A percentile compares a stretch with the other conserved stretches of the same genome.
Evolutionary conservation across 2,797 vertebrate genomes (phyloP).

Genomic region (Cichlasoma orientale): DNA sequence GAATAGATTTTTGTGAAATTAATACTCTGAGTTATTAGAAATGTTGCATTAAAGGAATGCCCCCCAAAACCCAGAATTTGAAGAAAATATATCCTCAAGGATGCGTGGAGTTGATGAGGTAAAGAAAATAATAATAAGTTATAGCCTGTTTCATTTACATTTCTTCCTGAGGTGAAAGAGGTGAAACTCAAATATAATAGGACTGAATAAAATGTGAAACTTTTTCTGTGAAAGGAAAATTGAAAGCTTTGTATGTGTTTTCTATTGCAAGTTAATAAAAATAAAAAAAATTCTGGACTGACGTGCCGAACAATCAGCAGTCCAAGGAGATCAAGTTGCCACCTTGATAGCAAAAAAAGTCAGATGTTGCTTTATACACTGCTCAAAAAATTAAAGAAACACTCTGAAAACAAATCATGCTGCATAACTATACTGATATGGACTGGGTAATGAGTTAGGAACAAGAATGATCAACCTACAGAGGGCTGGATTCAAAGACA

Average conservation of each 20-base stretch:
- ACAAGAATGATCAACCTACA: too few relatives aligned
- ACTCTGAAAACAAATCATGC: too few relatives aligned
- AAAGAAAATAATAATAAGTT: background rate
- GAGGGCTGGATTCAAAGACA: too few relatives aligned
- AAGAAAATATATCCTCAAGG: background rate
- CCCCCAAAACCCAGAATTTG: background rate
- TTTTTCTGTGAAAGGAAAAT: background rate
- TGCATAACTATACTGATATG: too few relatives aligned
- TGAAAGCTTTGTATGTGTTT: background rate
- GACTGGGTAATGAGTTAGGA: too few relatives aligned
- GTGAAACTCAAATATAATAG: background rate
- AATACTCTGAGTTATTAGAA: background rate
- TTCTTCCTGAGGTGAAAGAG: background rate
- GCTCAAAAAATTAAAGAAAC: too few relatives aligned
- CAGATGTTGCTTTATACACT: background rate
- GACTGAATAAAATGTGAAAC: background rate
- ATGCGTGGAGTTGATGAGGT: rapidly evolving
- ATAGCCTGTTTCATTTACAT: background rate
- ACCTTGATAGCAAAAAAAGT: background rate
- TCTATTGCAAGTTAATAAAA: background rate
- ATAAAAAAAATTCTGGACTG: background rate
- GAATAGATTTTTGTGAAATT: background rate
- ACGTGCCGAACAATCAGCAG: background rate
- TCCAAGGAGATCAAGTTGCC: background rate
- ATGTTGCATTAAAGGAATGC: background rate